Evolutionary conservation across 1,140 invertebrate genomes (phyloP).

Genomic region (Zaprionus ghesquierei): DNA sequence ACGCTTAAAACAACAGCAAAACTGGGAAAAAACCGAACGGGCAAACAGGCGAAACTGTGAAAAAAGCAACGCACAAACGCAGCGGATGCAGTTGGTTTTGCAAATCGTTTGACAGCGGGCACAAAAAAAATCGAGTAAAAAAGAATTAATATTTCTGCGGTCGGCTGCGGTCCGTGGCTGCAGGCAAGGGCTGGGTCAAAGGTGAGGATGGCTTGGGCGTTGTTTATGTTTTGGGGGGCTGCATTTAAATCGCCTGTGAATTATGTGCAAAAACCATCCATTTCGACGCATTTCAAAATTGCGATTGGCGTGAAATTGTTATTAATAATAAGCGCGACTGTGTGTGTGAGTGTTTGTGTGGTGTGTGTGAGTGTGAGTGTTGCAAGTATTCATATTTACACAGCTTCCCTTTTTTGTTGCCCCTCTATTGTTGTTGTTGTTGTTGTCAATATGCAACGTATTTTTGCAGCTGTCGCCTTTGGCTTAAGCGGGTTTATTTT

Average conservation of each 20-base stretch:
- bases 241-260: constrained; percentile 71
- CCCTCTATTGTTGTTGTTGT: background rate
- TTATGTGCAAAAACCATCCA: constrained; percentile 68
- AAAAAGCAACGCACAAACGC: constrained; percentile 72
- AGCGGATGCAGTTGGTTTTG: constrained; percentile 71
- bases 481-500: constrained; percentile 40
- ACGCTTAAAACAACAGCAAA: constrained; percentile 70
- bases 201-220: background rate
- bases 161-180: background rate
- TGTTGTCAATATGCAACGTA: constrained; percentile 21
- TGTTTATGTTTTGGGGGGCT: constrained; percentile 25
- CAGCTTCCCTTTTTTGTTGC: background rate
- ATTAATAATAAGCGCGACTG: constrained; percentile 44
- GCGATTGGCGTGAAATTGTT: constrained; percentile 56
- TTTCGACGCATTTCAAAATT: constrained; percentile 59
- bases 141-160: constrained; percentile 46
- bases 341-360: too few relatives aligned
- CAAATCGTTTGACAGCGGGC: constrained; percentile 72
- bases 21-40: constrained; percentile 43
- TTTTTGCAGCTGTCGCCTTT: constrained; percentile 51
- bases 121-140: constrained; percentile 28
- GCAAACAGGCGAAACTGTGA: constrained; percentile 44
- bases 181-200: background rate
- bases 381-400: background rate
- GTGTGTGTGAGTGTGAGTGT: background rate